Percentiles rank a stretch among this genome's conserved stretches.
Evolutionary conservation across 2,888 invertebrate genomes (phyloP).

Genomic region (Acanthacorydalis orientalis): DNA sequence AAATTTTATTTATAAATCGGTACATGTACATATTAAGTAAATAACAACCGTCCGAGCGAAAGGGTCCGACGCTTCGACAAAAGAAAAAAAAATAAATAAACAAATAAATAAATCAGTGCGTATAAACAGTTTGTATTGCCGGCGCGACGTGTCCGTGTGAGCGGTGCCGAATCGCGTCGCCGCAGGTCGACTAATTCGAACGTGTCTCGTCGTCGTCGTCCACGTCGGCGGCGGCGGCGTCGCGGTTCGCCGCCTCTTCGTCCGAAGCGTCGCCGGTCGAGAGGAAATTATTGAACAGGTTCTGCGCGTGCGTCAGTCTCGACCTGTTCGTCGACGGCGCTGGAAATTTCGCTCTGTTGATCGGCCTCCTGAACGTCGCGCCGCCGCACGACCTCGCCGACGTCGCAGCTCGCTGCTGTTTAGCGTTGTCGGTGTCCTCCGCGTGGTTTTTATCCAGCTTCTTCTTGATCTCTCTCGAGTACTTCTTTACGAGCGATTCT

Average conservation of each 20-base stretch:
- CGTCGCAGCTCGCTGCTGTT: neutral
- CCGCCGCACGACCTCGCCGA: neutral
- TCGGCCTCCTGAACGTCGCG: too few species aligned
- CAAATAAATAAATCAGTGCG: too few species aligned
- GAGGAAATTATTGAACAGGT: neutral
- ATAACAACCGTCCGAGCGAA: too few species aligned
- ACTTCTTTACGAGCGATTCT: too few species aligned
- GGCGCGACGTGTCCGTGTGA: too few species aligned
- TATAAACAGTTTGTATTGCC: too few species aligned
- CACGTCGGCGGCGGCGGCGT: neutral
- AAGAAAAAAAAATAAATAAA: too few species aligned
- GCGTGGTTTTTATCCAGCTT: neutral
- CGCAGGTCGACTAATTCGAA: too few species aligned
- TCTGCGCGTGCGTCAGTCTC: neutral
- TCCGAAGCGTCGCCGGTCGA: neutral
- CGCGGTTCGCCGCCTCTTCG: neutral
- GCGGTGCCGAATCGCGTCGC: too few species aligned
- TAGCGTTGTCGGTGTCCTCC: neutral
- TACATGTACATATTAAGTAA: too few species aligned
- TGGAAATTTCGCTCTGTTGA: neutral
- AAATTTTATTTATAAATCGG: too few species aligned
- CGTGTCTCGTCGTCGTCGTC: neutral
- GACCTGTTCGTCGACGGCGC: neutral
- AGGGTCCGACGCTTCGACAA: too few species aligned
- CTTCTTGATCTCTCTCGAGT: neutral